These are phyloP conservation scores for Ophonus ardosiacus DNA, from an alignment of 2,888 invertebrate species.

Conservation along the genomic window DNA sequence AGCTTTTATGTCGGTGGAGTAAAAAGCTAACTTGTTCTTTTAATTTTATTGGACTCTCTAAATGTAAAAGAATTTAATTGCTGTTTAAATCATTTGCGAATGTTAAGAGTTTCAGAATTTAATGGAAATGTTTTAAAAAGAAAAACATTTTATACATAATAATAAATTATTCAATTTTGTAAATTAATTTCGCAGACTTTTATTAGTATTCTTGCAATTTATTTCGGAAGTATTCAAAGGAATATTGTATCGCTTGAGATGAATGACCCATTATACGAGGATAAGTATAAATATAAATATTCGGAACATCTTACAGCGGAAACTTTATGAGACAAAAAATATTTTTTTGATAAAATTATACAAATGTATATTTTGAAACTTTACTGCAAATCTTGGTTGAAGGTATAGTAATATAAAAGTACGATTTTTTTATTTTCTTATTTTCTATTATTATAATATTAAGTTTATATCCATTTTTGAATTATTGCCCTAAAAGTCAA, in stretches of 20 bases:
- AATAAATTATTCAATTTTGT: neutral
- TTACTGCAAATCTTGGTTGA: too few species aligned
- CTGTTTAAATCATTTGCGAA: constrained; percentile 14
- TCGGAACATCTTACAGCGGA: neutral
- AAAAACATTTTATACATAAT: neutral
- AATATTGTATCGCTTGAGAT: neutral
- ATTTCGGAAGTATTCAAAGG: neutral
- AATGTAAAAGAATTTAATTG: constrained; percentile 25
- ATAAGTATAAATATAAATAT: neutral
- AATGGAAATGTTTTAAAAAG: constrained; percentile 1
- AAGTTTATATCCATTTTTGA: too few species aligned
- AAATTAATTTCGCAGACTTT: neutral
- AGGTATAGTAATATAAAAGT: too few species aligned
- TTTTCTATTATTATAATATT: too few species aligned
- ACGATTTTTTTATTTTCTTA: too few species aligned
- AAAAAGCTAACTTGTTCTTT: constrained; percentile 29
- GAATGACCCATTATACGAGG: neutral
- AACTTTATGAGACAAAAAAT: too few species aligned
- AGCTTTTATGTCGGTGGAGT: constrained; percentile 1
- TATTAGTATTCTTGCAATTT: neutral
- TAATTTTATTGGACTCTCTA: constrained; percentile 6
- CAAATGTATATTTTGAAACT: too few species aligned
- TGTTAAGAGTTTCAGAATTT: neutral
- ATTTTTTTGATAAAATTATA: too few species aligned
- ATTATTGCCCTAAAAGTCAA: too few species aligned